Evolutionary conservation across 2,797 vertebrate genomes (phyloP).

Genomic region (Myotis pilosus): DNA sequence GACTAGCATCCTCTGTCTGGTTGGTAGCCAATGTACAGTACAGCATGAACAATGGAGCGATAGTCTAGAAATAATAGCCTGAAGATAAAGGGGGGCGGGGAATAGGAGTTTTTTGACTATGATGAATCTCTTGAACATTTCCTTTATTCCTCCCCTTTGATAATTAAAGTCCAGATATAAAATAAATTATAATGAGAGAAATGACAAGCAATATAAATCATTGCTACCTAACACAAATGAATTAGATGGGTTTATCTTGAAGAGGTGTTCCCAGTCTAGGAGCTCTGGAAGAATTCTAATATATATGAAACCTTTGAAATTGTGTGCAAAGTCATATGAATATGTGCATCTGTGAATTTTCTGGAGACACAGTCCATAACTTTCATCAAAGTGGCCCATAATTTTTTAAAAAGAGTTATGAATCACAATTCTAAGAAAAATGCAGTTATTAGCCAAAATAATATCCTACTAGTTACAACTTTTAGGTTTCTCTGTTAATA

Average conservation of each 20-base stretch:
- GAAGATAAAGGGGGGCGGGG: slow-evolving; percentile 34
- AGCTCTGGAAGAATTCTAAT: slow-evolving; percentile 27
- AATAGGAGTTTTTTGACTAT: neutral
- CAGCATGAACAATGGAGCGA: slow-evolving; percentile 50
- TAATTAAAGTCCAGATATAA: slow-evolving; percentile 70
- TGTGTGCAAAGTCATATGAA: neutral
- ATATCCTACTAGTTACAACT: neutral
- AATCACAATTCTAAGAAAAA: neutral
- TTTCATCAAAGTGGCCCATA: slow-evolving; percentile 7
- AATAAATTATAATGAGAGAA: slow-evolving; percentile 59
- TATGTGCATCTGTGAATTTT: neutral
- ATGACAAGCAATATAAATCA: slow-evolving; percentile 67
- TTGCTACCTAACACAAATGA: slow-evolving; percentile 50
- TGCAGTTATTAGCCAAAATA: neutral
- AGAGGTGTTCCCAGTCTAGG: slow-evolving; percentile 33
- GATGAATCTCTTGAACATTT: slow-evolving; percentile 66
- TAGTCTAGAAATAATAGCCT: slow-evolving; percentile 65
- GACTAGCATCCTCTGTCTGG: slow-evolving; percentile 43
- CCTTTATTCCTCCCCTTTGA: slow-evolving; percentile 65
- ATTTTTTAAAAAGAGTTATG: neutral
- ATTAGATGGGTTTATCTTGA: slow-evolving; percentile 44
- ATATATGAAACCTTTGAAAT: neutral
- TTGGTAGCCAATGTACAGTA: neutral
- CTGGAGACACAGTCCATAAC: neutral
- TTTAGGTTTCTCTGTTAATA: slow-evolving; percentile 8